Conservation (phyloP, 1,140 invertebrate genomes). For the Heliconius nattereri region DNA sequence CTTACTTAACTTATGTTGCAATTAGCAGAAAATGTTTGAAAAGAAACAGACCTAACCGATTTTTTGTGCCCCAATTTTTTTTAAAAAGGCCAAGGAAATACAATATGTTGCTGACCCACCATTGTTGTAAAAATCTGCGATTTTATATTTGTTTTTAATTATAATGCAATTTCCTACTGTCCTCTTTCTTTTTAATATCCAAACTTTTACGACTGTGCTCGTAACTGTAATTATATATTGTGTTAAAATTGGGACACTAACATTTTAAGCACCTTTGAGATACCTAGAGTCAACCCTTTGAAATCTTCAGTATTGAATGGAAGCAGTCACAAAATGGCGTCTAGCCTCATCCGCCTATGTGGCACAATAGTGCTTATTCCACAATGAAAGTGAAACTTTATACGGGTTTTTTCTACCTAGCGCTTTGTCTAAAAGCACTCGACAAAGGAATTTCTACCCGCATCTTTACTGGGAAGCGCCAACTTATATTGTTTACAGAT, state of each 20-base stretch:
- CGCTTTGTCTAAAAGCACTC: constrained; percentile 53
- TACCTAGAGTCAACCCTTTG: constrained; percentile 13
- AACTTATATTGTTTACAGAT: constrained; percentile 49
- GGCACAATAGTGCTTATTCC: constrained; percentile 60
- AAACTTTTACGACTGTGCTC: not conserved
- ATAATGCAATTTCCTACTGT: too few species aligned
- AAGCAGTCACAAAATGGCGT: constrained; percentile 54
- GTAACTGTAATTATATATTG: not conserved
- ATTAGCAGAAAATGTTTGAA: too few species aligned
- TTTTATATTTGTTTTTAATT: too few species aligned
- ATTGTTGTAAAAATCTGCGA: too few species aligned
- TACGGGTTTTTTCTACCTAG: constrained; percentile 58
- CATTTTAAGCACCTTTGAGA: not conserved
- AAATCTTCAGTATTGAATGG: constrained; percentile 31
- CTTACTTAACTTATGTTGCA: too few species aligned
- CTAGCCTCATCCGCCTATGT: constrained; percentile 48
- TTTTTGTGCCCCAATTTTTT: too few species aligned
- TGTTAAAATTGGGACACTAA: not conserved
- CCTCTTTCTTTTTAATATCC: not conserved
- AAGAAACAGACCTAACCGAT: too few species aligned
- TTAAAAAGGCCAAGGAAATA: too few species aligned
- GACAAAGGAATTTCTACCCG: constrained; percentile 41
- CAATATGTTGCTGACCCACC: too few species aligned
- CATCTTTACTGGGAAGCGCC: constrained; percentile 45
- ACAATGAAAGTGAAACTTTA: constrained; percentile 72